Evolutionary conservation across 2,113 vertebrate species (phyloP).

Genomic region (Microcebus murinus): DNA sequence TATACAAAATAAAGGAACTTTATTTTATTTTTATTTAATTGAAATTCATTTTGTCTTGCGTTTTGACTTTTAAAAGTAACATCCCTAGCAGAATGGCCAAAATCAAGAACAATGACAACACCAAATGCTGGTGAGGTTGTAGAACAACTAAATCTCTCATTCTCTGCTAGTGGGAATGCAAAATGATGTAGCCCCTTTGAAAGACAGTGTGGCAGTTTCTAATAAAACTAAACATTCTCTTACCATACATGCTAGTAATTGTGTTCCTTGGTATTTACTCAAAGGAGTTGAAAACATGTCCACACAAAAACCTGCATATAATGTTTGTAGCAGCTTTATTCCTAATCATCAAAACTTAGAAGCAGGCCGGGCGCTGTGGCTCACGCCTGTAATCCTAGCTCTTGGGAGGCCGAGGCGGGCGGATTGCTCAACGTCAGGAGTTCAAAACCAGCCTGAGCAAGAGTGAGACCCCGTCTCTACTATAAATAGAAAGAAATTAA

Average conservation of each 20-base stretch:
- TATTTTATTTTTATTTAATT: conserved; percentile 15
- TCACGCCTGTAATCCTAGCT: no score
- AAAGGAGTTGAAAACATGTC: neutral
- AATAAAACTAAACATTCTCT: neutral
- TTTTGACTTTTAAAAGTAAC: conserved; percentile 46
- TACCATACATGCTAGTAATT: neutral
- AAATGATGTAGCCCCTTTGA: neutral
- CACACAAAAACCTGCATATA: neutral
- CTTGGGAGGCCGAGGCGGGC: no score
- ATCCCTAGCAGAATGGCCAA: neutral
- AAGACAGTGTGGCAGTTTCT: neutral
- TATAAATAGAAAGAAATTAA: no score
- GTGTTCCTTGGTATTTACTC: neutral
- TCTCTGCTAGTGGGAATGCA: neutral
- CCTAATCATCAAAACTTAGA: neutral
- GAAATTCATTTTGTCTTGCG: neutral
- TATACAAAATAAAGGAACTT: conserved; percentile 68
- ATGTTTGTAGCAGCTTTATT: neutral
- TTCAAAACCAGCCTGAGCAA: no score
- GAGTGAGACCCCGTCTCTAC: no score
- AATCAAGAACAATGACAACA: neutral
- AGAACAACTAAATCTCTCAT: neutral
- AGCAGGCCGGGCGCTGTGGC: no score
- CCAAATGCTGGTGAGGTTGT: neutral
- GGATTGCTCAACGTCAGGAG: no score